Base-by-base conservation (phyloP, 2,888 invertebrate genomes). In the Onchidella celtica region DNA sequence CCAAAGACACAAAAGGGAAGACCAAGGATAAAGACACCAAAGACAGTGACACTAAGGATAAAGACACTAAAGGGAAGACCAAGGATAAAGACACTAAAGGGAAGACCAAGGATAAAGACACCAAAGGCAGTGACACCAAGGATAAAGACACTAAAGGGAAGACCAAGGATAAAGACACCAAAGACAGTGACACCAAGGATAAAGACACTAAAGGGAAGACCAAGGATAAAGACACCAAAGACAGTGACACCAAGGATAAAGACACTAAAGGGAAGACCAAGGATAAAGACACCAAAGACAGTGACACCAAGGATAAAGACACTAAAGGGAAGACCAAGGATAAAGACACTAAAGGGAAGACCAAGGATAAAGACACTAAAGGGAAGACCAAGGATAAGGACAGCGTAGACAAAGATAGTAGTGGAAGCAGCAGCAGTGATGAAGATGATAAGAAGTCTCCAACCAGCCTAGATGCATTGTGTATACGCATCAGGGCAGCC, bases 381-480 rank as follows among this genome's bases (percentile, higher is more conserved):
- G 38, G 9, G 61, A 14, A n/a, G n/a, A 65, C 11, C 24, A 57
- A 76, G 47, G 76, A 65, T 14, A n/a, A 76, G 40, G 27, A 24
- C 24, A 29, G 55, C 32, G 14, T 11, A 1, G 59, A 73, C 11
- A n/a, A 27, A 36, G n/a, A 38, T 21, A 2, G 34, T 65, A 34
- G 34, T 65, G 65, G 34, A 9, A 34, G 21, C 21, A 11, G 27
- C 3, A 47, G 38, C 47, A 17, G 68, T 68, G 36, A 17, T n/a
- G n/a, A n/a, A n/a, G n/a, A n/a, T n/a, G n/a, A n/a, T n/a, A n/a
- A n/a, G n/a, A n/a, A n/a, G n/a, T n/a, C n/a, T 32, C 14, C 9
- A 2, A 40, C 32, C n/a, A 66, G 32, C 36, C 65, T 79, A 29
- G 55, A 73, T 21, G 6, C 65, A 21, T n/a, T 79, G 47, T 79